Percentiles rank a stretch among this genome's conserved stretches.
Evolutionary conservation across 2,888 invertebrate genomes (phyloP).

Genomic region (Sinohyriopsis cumingii): DNA sequence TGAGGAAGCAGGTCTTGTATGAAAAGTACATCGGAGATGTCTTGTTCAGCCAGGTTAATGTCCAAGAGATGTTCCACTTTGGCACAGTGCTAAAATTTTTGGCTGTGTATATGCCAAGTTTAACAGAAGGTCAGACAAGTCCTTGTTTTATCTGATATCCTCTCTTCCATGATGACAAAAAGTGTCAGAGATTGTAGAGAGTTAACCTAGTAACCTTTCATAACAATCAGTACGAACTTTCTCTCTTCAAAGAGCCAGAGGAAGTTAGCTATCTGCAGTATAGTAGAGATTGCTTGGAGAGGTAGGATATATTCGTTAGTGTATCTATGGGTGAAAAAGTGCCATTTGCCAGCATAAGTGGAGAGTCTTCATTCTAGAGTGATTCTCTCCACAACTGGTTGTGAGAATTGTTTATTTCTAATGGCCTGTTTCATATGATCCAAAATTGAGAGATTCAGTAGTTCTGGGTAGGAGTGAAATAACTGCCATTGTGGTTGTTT

Average conservation of each 20-base stretch:
- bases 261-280: background rate
- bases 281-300: background rate
- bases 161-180: background rate
- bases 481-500: background rate
- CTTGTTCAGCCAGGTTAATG: background rate
- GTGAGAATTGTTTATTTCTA: conserved; percentile 2
- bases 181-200: conserved; percentile 1
- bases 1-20: too few relatives aligned
- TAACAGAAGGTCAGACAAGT: background rate
- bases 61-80: conserved; percentile 2
- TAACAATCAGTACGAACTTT: background rate
- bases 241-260: background rate
- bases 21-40: too few relatives aligned
- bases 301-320: background rate
- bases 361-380: background rate
- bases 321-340: background rate
- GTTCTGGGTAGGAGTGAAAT: background rate
- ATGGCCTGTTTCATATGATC: background rate
- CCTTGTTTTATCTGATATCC: background rate
- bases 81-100: background rate
- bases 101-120: background rate
- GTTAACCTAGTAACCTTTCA: background rate
- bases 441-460: conserved; percentile 1
- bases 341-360: conserved; percentile 4
- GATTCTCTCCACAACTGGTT: background rate